Percentiles rank a stretch among this genome's conserved stretches.
phyloP scores from a whole-genome alignment of 2,113 vertebrate genomes.

The Rhagologus leucostigma region DNA sequence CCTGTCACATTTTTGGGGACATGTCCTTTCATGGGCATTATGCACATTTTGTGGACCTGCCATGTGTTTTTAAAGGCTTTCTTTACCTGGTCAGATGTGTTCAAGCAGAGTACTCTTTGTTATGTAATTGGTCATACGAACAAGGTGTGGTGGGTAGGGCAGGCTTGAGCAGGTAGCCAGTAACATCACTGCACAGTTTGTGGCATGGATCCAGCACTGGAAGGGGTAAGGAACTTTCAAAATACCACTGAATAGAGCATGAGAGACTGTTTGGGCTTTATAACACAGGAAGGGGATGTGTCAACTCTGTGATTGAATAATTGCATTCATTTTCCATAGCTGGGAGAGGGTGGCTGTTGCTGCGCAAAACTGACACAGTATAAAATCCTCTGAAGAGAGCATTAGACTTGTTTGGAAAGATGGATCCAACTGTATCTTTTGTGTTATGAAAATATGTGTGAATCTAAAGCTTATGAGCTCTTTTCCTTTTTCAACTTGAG shows the following conservation, averaged over 20 bases:
- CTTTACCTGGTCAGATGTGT: not conserved
- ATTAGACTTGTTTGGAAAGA: not conserved
- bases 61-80: not conserved
- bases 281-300: not conserved
- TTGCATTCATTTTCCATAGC: not conserved
- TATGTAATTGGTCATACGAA: not conserved
- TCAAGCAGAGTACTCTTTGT: not conserved
- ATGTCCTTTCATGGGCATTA: not conserved
- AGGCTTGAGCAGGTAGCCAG: not conserved
- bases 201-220: not conserved
- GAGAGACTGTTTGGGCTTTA: not conserved
- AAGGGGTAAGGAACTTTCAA: not conserved
- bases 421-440: not conserved
- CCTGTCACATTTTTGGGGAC: not conserved
- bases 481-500: not conserved
- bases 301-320: not conserved
- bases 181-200: not conserved
- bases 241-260: not conserved
- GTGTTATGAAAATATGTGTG: not conserved
- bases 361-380: not conserved
- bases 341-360: not conserved
- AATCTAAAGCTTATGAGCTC: not conserved
- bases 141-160: rapidly evolving
- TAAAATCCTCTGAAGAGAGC: not conserved
- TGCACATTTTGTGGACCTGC: rapidly evolving